A percentile compares a stretch with the other conserved stretches of the same genome.
phyloP scores from a whole-genome alignment of 2,113 vertebrate species.

The Perca schrenkii region DNA sequence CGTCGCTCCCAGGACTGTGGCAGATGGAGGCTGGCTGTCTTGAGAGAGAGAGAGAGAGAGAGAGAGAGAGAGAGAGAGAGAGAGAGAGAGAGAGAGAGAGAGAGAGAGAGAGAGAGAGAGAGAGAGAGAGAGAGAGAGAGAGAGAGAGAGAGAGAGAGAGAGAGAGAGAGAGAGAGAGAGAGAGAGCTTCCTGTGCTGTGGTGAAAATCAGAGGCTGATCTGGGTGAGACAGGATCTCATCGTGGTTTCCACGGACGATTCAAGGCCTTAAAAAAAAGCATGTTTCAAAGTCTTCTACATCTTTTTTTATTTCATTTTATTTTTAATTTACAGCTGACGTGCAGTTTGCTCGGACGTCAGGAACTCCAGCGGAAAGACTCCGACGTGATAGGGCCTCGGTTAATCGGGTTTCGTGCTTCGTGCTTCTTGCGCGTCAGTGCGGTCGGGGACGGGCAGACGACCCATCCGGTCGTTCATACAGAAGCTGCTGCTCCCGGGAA shows the following conservation, averaged over 20 bases:
- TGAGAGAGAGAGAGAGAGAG: background rate
- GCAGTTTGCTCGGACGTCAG: background rate
- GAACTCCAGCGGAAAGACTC: background rate
- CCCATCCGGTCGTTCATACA: no score
- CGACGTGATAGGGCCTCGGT: background rate
- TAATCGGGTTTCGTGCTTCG: background rate
- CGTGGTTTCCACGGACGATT: background rate
- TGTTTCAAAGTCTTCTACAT: constrained; percentile 28
- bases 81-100: background rate
- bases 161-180: background rate
- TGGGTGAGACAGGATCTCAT: background rate
- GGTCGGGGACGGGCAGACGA: no score
- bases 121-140: background rate
- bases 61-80: background rate
- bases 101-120: background rate
- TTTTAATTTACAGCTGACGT: background rate
- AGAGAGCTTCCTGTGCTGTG: no score
- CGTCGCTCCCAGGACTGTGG: constrained; percentile 25
- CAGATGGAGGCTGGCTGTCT: constrained; percentile 5
- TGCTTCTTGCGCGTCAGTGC: no score
- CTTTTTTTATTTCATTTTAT: background rate
- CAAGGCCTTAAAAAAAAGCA: constrained; percentile 47
- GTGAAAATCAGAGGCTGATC: background rate
- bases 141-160: background rate
- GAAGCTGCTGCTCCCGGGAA: no score